Conservation (phyloP, 2,113 vertebrate species). For the Trichechus manatus region DNA sequence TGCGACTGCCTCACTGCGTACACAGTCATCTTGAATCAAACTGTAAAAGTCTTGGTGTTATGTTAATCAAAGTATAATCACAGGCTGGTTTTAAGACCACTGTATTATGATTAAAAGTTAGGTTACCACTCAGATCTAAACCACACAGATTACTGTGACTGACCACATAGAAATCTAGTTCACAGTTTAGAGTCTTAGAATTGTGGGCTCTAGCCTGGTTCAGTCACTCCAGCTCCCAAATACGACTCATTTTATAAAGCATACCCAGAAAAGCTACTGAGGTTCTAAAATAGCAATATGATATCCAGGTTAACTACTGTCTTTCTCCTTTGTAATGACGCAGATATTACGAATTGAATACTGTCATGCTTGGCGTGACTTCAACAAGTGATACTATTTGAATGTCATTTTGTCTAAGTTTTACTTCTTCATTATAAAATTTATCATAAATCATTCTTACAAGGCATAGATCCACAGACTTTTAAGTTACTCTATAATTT, state of each 20-base stretch:
- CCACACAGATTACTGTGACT: neutral
- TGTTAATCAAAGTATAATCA: conserved; percentile 34
- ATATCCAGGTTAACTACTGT: neutral
- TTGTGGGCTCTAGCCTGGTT: neutral
- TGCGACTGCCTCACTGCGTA: neutral
- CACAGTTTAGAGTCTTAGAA: conserved; percentile 19
- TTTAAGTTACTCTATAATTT: conserved; percentile 16
- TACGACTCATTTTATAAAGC: neutral
- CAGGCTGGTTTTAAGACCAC: conserved; percentile 17
- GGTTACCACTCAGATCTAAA: neutral
- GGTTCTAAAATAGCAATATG: neutral
- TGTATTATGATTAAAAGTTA: conserved; percentile 52
- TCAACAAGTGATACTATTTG: conserved; percentile 21
- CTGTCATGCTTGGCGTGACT: neutral
- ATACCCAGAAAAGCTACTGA: conserved; percentile 5
- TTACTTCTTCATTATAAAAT: conserved; percentile 49
- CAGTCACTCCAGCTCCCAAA: neutral
- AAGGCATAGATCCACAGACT: neutral
- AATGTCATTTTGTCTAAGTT: neutral
- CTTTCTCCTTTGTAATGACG: neutral
- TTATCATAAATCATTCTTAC: neutral
- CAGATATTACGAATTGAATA: neutral
- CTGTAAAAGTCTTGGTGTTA: neutral
- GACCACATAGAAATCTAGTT: conserved; percentile 6
- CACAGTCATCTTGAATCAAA: conserved; percentile 21